Conservation (phyloP, 2,113 vertebrate genomes). For the Chamaea fasciata region DNA sequence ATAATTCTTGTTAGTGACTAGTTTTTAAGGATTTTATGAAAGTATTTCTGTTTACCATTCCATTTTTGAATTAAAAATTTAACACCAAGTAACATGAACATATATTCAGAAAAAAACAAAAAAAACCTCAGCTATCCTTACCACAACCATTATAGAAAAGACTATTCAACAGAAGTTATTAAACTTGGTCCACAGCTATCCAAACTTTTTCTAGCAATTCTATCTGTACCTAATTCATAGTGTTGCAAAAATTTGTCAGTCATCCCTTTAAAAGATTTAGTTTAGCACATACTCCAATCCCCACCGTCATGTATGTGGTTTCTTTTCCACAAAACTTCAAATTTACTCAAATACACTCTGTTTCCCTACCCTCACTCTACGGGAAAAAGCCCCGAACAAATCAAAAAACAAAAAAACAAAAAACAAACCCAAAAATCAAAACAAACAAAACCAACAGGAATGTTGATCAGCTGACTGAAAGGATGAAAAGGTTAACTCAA, state of each 20-base stretch:
- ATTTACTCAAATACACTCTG: background rate
- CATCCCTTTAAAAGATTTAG: background rate
- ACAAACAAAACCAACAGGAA: background rate
- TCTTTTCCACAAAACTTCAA: background rate
- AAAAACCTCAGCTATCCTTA: background rate
- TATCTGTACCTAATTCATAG: background rate
- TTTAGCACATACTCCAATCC: accelerated
- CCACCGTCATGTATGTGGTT: background rate
- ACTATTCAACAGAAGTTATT: background rate
- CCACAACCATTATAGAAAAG: background rate
- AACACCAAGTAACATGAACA: background rate
- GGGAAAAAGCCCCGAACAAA: too few relatives aligned
- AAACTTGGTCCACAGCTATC: background rate
- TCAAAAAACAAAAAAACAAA: too few relatives aligned
- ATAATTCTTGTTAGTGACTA: background rate
- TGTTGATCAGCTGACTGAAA: background rate
- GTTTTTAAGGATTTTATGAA: background rate
- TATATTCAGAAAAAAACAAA: background rate
- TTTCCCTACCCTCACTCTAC: background rate
- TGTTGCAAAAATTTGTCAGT: background rate
- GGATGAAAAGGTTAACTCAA: background rate
- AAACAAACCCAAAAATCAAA: too few relatives aligned
- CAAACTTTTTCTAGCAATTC: background rate
- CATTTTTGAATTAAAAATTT: background rate
- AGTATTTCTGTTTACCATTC: background rate